phyloP scores from a whole-genome alignment of 2,797 vertebrate species.

The Eulemur coronatus region DNA sequence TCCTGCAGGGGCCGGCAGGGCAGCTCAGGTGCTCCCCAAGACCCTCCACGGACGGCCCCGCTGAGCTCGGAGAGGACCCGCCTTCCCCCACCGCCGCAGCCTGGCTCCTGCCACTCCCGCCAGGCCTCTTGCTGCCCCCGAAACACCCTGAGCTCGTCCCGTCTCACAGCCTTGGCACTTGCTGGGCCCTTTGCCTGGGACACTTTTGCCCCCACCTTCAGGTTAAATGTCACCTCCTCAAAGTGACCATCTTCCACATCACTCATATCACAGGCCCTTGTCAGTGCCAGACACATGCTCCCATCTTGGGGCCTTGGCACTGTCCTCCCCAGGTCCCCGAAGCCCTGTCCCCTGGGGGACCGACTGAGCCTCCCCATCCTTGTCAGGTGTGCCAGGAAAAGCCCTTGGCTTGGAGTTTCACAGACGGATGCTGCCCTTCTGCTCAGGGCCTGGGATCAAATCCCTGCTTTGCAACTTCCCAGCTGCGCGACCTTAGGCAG shows the following conservation, averaged over 20 bases:
- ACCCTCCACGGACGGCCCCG: accelerated
- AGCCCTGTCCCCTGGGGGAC: not conserved
- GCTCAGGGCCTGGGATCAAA: not conserved
- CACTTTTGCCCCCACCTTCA: not conserved
- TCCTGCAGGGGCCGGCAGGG: conserved; percentile 43
- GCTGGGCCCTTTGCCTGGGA: not conserved
- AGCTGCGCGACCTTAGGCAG: not conserved
- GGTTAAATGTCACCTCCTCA: not conserved
- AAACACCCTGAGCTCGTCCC: not conserved
- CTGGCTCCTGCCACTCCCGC: conserved; percentile 45
- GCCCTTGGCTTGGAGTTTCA: not conserved
- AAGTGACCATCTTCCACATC: not conserved
- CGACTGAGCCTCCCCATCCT: not conserved
- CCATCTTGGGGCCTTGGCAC: not conserved
- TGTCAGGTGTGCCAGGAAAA: conserved; percentile 78
- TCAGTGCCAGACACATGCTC: not conserved
- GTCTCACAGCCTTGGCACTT: not conserved
- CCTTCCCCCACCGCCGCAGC: not conserved
- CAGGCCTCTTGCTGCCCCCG: accelerated
- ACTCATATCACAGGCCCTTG: not conserved
- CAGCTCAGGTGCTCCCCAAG: not conserved
- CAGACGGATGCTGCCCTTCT: not conserved
- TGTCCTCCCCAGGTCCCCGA: not conserved
- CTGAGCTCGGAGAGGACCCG: not conserved
- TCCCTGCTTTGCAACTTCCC: not conserved